Evolutionary conservation across 2,888 invertebrate genomes (phyloP).

Genomic region (Agriopis leucophaearia): DNA sequence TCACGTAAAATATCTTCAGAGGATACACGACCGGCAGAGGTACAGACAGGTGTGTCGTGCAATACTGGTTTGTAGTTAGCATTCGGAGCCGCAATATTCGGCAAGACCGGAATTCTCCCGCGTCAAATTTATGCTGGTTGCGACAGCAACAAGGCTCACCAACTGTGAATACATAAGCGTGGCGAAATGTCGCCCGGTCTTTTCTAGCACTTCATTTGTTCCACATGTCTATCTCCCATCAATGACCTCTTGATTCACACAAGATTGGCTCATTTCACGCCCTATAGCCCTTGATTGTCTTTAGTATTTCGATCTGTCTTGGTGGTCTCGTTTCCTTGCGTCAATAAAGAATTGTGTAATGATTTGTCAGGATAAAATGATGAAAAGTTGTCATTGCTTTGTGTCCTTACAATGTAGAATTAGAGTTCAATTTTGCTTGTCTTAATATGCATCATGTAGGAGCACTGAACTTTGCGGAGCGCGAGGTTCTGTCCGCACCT

Average conservation of each 20-base stretch:
- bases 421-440: slow-evolving; percentile 65
- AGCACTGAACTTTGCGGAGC: slow-evolving; percentile 83
- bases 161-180: slow-evolving; percentile 58
- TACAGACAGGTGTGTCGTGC: slow-evolving; percentile 54
- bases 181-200: slow-evolving; percentile 61
- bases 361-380: slow-evolving; percentile 59
- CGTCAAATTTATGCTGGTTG: slow-evolving; percentile 61
- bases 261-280: slow-evolving; percentile 23
- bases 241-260: slow-evolving; percentile 33
- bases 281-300: slow-evolving; percentile 32
- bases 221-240: slow-evolving; percentile 39
- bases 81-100: slow-evolving; percentile 54
- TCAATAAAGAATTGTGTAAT: slow-evolving; percentile 65
- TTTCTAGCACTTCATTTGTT: slow-evolving; percentile 53
- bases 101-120: slow-evolving; percentile 65
- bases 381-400: slow-evolving; percentile 32
- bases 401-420: slow-evolving; percentile 31
- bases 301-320: slow-evolving; percentile 45
- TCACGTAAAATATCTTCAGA: slow-evolving; percentile 53
- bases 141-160: slow-evolving; percentile 53
- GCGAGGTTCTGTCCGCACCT: slow-evolving; percentile 77
- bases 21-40: slow-evolving; percentile 41
- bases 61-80: slow-evolving; percentile 57
- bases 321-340: slow-evolving; percentile 64
- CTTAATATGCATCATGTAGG: slow-evolving; percentile 57